Percentiles rank a stretch among this genome's conserved stretches.
phyloP scores from a whole-genome alignment of 2,797 vertebrate genomes.

The Macropus fuliginosus region DNA sequence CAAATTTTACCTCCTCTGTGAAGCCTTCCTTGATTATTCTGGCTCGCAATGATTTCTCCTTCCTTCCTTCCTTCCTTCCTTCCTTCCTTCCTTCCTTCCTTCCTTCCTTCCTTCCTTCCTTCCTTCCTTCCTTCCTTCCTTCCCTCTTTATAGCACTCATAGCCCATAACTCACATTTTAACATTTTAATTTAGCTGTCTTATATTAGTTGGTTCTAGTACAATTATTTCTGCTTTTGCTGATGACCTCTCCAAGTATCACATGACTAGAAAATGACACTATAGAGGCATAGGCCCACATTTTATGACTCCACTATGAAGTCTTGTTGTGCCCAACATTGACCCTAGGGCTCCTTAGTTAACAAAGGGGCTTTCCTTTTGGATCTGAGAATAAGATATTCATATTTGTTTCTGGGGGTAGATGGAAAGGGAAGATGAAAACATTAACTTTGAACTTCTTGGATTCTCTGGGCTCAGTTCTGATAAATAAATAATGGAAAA shows the following conservation, averaged over 20 bases:
- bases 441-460: conserved; percentile 49
- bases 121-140: too few relatives aligned
- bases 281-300: background rate
- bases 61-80: too few relatives aligned
- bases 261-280: background rate
- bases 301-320: background rate
- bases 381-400: background rate
- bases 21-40: background rate
- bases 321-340: background rate
- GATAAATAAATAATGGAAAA: conserved; percentile 42
- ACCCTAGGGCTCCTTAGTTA: background rate
- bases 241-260: background rate
- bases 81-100: too few relatives aligned
- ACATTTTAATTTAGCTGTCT: background rate
- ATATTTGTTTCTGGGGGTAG: background rate
- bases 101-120: too few relatives aligned
- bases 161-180: background rate
- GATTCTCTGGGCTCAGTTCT: conserved; percentile 57
- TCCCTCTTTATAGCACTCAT: background rate
- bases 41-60: background rate
- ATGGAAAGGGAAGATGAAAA: conserved; percentile 51
- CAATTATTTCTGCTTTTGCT: background rate
- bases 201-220: background rate
- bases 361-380: background rate
- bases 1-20: background rate